Evolutionary conservation across 2,113 vertebrate species (phyloP).

Genomic region (Syngnathus typhle): DNA sequence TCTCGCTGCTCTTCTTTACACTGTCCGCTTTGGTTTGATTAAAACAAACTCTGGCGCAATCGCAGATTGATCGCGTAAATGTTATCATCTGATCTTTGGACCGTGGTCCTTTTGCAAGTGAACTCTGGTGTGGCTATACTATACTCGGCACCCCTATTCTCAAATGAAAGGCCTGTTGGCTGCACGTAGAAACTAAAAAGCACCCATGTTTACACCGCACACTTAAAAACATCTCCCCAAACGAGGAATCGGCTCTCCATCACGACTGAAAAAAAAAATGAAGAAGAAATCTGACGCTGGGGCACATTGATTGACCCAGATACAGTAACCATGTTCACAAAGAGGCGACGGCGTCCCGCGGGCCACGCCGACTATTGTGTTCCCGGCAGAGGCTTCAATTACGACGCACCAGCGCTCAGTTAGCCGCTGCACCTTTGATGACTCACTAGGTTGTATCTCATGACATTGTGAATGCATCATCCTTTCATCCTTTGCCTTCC

Average conservation of each 20-base stretch:
- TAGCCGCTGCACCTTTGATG: conserved; percentile 46
- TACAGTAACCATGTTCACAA: conserved; percentile 61
- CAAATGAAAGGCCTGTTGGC: background rate
- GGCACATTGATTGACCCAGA: conserved; percentile 64
- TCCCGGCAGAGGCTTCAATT: conserved; percentile 54
- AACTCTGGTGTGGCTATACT: background rate
- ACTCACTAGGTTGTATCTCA: conserved; percentile 37
- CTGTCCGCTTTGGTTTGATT: background rate
- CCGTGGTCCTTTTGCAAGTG: background rate
- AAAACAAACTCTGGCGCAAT: background rate
- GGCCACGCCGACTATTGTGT: conserved; percentile 56
- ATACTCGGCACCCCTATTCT: background rate
- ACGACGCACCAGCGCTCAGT: conserved; percentile 53
- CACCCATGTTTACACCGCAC: conserved; percentile 26
- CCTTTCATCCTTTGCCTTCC: conserved; percentile 31
- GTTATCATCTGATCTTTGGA: background rate
- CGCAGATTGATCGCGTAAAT: background rate
- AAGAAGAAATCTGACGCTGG: conserved; percentile 56
- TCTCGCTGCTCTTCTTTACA: background rate
- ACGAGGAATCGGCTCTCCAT: conserved; percentile 31
- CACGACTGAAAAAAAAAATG: conserved; percentile 29
- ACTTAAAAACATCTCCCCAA: conserved; percentile 24
- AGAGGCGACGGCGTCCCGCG: conserved; percentile 39
- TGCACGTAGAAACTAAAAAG: conserved; percentile 26
- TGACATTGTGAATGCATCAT: conserved; percentile 47